Evolutionary conservation across 2,113 vertebrate species (phyloP).

Genomic region (Cichladusa arquata): DNA sequence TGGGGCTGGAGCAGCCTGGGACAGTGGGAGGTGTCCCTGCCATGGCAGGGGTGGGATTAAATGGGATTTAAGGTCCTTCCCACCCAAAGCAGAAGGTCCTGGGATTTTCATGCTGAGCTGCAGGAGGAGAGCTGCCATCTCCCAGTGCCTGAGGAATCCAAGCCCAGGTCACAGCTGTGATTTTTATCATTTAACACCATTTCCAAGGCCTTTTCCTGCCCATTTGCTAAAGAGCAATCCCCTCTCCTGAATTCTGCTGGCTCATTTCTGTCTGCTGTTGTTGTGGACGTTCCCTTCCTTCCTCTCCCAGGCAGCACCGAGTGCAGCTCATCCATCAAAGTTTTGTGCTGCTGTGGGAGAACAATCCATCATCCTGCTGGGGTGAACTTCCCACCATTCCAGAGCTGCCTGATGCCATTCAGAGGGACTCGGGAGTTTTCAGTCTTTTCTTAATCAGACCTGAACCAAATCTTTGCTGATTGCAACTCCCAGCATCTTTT

Average conservation of each 20-base stretch:
- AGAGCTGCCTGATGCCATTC: not conserved
- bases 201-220: not conserved
- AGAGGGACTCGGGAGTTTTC: not conserved
- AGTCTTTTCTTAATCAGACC: not conserved
- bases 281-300: not conserved
- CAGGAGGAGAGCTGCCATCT: not conserved
- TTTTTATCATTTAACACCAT: not conserved
- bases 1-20: not conserved
- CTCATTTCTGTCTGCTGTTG: not conserved
- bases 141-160: not conserved
- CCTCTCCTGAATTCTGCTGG: not conserved
- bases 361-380: not conserved
- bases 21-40: not conserved
- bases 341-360: not conserved
- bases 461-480: not conserved
- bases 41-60: not conserved
- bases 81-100: accelerated
- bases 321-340: not conserved
- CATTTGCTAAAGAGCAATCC: not conserved
- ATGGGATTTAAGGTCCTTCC: accelerated
- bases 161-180: not conserved
- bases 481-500: not conserved
- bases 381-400: not conserved
- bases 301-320: not conserved
- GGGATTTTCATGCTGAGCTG: not conserved